Evolutionary conservation across 2,888 invertebrate species (phyloP), one percentile per base, ranked within the genome.

Genomic region (Drosophila neotestacea): DNA sequence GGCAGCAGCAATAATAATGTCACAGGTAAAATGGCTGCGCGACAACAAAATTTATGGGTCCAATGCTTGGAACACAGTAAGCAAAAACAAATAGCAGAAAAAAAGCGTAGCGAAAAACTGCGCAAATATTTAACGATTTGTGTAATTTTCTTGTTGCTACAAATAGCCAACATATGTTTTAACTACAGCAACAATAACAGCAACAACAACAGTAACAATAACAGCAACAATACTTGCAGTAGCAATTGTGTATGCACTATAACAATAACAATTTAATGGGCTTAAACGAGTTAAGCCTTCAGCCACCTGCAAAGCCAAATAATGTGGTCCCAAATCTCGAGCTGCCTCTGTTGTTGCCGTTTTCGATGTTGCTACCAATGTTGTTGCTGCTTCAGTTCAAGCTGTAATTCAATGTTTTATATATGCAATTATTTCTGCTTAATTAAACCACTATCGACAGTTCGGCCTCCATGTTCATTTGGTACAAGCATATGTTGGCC

Each of bases 61-160:
- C 77, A 61, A 70, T 64, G 71, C 69, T 48, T 69, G 88, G 61
- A 42, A 61, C 41, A 54, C 32, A 55, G 48, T 13, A 32, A 42
- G 4, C 16, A 56, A 44, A 30, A 61, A 52, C 9, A 55, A 27
- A 6, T 10, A n/a, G 16, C 44, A 30, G 62, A 65, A 52, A 32
- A 34, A 54, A 48, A 63, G 58, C 13, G 34, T 7, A 58, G 28
- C 60, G 22, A 70, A 69, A 63, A 46, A 39, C 54, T 63, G 65
- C 44, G 72, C 89, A 88, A 85, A 86, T 89, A 88, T 87, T 89
- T 89, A 85, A 85, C 85, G 84, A 87, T 85, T 85, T 85, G 89
- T 89, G 89, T 85, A 89, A 85, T 89, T 88, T 88, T 79, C 88
- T 73, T 88, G 89, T 87, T 85, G 83, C 62, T 82, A 85, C 88